Conservation (phyloP, 2,888 invertebrate species). For the Abrostola triplasia region DNA sequence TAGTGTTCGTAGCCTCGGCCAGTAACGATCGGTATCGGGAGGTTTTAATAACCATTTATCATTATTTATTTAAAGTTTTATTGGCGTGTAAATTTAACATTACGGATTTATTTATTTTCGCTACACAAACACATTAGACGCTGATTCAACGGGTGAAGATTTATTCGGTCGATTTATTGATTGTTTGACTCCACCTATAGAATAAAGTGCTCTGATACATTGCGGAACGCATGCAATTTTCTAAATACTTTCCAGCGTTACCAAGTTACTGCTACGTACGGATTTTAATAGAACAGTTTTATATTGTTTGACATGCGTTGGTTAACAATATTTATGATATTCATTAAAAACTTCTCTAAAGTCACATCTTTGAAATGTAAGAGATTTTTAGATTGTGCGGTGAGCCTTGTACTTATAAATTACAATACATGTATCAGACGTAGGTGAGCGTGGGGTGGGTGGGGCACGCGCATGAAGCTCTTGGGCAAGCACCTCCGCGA, state of each 20-base stretch:
- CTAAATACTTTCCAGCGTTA: constrained; percentile 11
- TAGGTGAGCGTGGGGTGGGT: constrained; percentile 48
- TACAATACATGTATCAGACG: constrained; percentile 59
- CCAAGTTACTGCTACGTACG: constrained; percentile 5
- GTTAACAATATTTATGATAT: too few species aligned
- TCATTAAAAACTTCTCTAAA: too few species aligned
- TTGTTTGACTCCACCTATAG: constrained; percentile 40
- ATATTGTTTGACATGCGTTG: not conserved
- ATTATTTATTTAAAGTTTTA: constrained; percentile 38
- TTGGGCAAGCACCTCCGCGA: constrained; percentile 57
- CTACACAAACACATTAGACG: constrained; percentile 37
- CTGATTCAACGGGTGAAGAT: constrained; percentile 21
- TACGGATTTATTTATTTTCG: constrained; percentile 35
- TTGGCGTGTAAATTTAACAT: constrained; percentile 21
- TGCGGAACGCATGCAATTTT: constrained; percentile 11
- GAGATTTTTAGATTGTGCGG: constrained; percentile 37
- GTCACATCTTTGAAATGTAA: not conserved
- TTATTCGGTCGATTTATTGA: constrained; percentile 43
- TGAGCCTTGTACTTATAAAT: constrained; percentile 27
- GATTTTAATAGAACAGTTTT: constrained; percentile 13
- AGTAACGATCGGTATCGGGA: not conserved
- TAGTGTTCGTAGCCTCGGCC: not conserved
- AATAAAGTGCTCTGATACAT: constrained; percentile 40
- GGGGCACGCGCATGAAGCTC: constrained; percentile 49
- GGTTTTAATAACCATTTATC: constrained; percentile 12